Percentiles rank a stretch among this genome's conserved stretches.
Conservation (phyloP, 2,888 invertebrate species). For the Leucophenga montana region DNA sequence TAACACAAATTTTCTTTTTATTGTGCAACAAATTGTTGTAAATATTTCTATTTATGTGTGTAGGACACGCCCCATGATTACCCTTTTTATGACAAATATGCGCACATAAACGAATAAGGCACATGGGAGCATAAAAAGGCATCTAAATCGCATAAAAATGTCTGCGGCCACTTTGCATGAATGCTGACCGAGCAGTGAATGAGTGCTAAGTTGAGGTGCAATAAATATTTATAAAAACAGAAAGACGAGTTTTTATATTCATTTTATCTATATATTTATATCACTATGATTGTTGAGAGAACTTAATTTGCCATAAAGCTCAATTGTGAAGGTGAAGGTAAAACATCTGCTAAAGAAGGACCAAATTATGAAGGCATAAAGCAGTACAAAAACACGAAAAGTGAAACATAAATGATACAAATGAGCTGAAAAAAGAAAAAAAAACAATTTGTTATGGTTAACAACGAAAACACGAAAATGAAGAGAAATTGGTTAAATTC, state of each 20-base stretch:
- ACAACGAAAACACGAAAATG: not conserved
- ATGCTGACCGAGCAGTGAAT: not conserved
- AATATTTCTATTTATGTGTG: constrained; percentile 53
- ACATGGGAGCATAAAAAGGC: not conserved
- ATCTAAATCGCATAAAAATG: constrained; percentile 13
- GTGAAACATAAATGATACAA: not conserved
- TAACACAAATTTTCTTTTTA: constrained; percentile 30
- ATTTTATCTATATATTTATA: not conserved
- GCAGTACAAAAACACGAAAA: not conserved
- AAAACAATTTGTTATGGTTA: constrained; percentile 34
- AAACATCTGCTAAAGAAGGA: not conserved
- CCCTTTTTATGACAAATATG: constrained; percentile 45
- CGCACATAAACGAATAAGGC: not conserved
- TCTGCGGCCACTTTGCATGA: constrained; percentile 3
- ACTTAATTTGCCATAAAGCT: constrained; percentile 64
- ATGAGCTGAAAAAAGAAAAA: constrained; percentile 19
- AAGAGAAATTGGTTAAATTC: not conserved
- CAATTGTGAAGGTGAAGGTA: constrained; percentile 27
- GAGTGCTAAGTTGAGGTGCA: not conserved
- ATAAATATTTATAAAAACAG: constrained; percentile 7
- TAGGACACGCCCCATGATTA: constrained; percentile 51
- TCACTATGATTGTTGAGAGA: constrained; percentile 43
- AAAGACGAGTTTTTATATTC: not conserved
- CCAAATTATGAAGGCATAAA: too few species aligned
- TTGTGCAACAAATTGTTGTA: constrained; percentile 61